Evolutionary conservation across 2,888 invertebrate genomes (phyloP), one percentile per base, ranked within the genome.

Genomic region (Nysson spinosus): DNA sequence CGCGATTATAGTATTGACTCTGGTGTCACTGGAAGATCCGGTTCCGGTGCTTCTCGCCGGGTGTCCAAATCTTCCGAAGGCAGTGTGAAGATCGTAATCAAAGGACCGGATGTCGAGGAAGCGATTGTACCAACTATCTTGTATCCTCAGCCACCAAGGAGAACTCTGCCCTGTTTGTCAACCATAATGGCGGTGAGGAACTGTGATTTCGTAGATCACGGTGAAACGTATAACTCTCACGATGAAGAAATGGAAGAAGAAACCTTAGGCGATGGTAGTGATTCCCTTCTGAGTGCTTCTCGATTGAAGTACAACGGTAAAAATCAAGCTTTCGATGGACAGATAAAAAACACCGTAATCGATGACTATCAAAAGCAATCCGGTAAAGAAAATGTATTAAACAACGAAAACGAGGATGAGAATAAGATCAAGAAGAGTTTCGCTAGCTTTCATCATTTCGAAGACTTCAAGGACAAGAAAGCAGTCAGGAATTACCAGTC

Each of bases 101-200:
- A 88, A 22, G 85, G 88, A 7, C 88, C 89, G 16, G 89, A 90
- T 22, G 86, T 88, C 14, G 93, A 93, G 80, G 89, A 90, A 34
- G 93, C 93, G 75, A 95, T 95, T 40, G 89, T 95, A 1, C 95
- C 95, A 0, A 91, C 91, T 0, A 93, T 93, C 84, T 90, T 95
- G 54, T 90, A 94, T 49, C 95, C 95, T 0, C 94, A 94, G 83
- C 95, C 95, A 40, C 95, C 95, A 0, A 89, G 94, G 70, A 92
- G 93, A 84, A 89, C 90, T 2, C 90, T 90, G 12, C 78, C 84
- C 0, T 87, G 85, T 37, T 26, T 85, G 3, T 79, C 83, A 1
- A 73, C 77, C 3, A 79, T 86, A 11, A 68, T 85, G 56, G 77
- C 84, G 14, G 81, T 79, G 9, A 79, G 84, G n/a, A 81, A 82